A percentile compares a stretch with the other conserved stretches of the same genome.
Conservation (phyloP, 2,888 invertebrate genomes). For the Ophion obscuratus region DNA sequence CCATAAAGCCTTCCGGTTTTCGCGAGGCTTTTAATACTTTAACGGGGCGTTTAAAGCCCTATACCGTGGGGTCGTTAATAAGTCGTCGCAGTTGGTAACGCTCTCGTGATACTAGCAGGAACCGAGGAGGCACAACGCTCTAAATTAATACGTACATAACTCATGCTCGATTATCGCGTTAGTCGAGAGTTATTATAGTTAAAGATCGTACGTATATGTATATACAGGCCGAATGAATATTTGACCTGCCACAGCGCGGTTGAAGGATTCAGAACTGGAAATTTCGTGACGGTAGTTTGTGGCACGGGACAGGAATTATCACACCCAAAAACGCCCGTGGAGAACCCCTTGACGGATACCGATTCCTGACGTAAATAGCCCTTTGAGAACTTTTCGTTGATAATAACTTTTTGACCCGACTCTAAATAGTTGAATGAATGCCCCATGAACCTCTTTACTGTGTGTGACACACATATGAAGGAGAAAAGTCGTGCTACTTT, state of each 20-base stretch:
- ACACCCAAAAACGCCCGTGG: conserved; percentile 13
- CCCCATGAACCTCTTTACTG: not conserved
- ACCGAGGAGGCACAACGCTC: conserved; percentile 41
- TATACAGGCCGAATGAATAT: conserved; percentile 47
- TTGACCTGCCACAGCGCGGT: conserved; percentile 15
- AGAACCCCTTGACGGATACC: conserved; percentile 22
- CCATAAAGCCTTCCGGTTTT: conserved; percentile 65
- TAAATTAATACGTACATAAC: conserved; percentile 65
- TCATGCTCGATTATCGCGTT: conserved; percentile 65
- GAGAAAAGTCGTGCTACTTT: too few relatives aligned
- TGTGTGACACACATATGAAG: too few relatives aligned
- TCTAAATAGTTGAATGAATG: not conserved
- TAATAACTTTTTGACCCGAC: conserved; percentile 6
- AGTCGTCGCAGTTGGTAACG: conserved; percentile 63
- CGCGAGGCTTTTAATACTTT: conserved; percentile 65
- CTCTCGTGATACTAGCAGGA: conserved; percentile 47
- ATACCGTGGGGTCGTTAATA: conserved; percentile 63
- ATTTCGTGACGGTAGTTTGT: conserved; percentile 24
- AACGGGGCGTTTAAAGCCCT: conserved; percentile 63
- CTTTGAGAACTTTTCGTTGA: conserved; percentile 29
- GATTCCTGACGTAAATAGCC: conserved; percentile 27
- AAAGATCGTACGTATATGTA: conserved; percentile 23
- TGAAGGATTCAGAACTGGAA: conserved; percentile 15
- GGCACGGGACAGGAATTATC: conserved; percentile 34
- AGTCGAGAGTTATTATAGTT: conserved; percentile 58